A percentile compares a stretch with the other conserved stretches of the same genome.
phyloP scores from a whole-genome alignment of 2,113 vertebrate species.

The Pomatostomus ruficeps region DNA sequence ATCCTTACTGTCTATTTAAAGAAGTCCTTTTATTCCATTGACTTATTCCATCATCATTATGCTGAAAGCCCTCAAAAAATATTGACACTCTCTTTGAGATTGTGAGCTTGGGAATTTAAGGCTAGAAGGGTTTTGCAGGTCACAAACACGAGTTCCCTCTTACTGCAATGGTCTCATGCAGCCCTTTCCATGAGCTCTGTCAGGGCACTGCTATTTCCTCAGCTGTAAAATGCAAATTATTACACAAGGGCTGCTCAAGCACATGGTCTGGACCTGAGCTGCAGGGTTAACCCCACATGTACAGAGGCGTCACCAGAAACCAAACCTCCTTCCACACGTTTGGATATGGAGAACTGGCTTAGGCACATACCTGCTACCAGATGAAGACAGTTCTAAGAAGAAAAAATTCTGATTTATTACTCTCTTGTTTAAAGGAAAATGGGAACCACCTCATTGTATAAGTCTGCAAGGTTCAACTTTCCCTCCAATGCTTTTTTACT shows the following conservation, averaged over 20 bases:
- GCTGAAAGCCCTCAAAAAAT: background rate
- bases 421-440: background rate
- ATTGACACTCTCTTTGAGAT: background rate
- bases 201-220: background rate
- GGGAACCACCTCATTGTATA: background rate
- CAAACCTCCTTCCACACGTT: background rate
- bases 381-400: background rate
- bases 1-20: background rate
- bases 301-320: background rate
- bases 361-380: background rate
- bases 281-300: background rate
- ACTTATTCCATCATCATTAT: background rate
- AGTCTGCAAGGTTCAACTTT: background rate
- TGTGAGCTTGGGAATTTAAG: background rate
- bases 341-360: background rate
- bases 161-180: background rate
- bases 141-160: background rate
- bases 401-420: background rate
- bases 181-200: background rate
- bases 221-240: background rate
- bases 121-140: background rate
- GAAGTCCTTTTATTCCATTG: background rate
- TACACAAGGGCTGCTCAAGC: background rate
- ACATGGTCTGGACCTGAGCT: background rate
- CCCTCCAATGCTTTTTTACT: background rate